Conservation (phyloP, 2,888 invertebrate genomes). For the Volucella inanis region DNA sequence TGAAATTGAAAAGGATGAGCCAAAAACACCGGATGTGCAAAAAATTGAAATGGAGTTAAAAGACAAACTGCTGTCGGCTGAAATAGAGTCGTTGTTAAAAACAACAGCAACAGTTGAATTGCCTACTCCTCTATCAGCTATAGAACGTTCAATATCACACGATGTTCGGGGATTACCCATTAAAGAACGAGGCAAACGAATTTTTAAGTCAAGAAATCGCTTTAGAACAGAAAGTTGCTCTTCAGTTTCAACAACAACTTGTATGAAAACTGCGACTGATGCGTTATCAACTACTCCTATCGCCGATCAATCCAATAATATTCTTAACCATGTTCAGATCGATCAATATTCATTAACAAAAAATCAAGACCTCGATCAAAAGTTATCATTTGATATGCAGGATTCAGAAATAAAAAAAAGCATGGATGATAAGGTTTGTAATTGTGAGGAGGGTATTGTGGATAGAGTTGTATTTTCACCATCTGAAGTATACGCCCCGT, state of each 20-base stretch:
- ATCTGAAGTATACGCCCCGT: slow-evolving; percentile 42
- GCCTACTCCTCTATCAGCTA: slow-evolving; percentile 9
- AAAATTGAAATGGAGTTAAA: slow-evolving; percentile 76
- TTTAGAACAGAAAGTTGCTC: slow-evolving; percentile 75
- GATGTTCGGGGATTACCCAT: slow-evolving; percentile 79
- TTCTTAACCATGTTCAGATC: background rate
- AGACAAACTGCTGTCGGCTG: slow-evolving; percentile 82
- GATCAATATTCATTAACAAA: background rate
- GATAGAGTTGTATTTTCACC: slow-evolving; percentile 53
- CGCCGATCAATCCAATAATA: background rate
- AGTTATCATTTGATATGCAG: background rate
- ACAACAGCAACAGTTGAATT: slow-evolving; percentile 86
- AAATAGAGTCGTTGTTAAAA: slow-evolving; percentile 86
- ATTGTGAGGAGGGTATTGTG: slow-evolving; percentile 59
- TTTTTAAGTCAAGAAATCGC: slow-evolving; percentile 82
- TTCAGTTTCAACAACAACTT: slow-evolving; percentile 35
- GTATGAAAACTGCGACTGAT: background rate
- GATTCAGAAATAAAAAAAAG: background rate
- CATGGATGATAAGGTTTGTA: slow-evolving; percentile 48
- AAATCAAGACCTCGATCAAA: no score
- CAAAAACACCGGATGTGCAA: slow-evolving; percentile 51
- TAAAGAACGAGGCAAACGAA: slow-evolving; percentile 82
- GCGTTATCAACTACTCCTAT: background rate
- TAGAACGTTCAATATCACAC: slow-evolving; percentile 9
- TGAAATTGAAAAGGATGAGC: slow-evolving; percentile 46